Percentiles rank a stretch among this genome's conserved stretches.
Evolutionary conservation across 23 tunicate genomes (phyloP).

Genomic region (Phallusia fumigata): DNA sequence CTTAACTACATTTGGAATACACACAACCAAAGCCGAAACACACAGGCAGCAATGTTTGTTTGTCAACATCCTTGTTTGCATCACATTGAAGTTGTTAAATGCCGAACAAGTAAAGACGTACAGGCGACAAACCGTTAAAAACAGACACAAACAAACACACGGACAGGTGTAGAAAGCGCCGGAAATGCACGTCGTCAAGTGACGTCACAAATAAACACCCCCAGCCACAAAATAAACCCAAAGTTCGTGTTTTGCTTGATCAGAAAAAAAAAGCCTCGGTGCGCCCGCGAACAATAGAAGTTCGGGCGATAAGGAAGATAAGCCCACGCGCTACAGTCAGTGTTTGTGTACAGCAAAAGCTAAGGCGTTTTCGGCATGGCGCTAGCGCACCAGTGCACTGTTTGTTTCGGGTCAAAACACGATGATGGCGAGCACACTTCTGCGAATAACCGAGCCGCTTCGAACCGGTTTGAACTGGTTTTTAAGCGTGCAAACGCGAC

Average conservation of each 20-base stretch:
- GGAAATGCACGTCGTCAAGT: neutral
- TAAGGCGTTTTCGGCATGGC: neutral
- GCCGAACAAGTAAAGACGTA: too few relatives aligned
- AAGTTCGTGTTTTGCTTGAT: neutral
- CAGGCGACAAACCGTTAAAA: too few relatives aligned
- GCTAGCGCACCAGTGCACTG: neutral
- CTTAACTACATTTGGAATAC: too few relatives aligned
- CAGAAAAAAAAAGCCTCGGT: neutral
- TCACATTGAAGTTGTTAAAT: too few relatives aligned
- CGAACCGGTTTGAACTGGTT: constrained; percentile 12
- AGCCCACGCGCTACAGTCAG: neutral
- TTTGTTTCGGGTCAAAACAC: neutral
- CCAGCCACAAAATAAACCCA: neutral
- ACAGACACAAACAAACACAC: too few relatives aligned
- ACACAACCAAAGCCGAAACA: too few relatives aligned
- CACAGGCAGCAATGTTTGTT: too few relatives aligned
- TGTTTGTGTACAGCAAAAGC: neutral
- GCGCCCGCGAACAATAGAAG: neutral
- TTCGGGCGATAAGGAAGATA: neutral
- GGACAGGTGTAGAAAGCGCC: too few relatives aligned
- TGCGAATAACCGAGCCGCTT: neutral
- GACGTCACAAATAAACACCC: constrained; percentile 11
- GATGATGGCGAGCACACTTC: neutral
- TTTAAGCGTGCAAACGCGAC: neutral
- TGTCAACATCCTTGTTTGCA: too few relatives aligned